phyloP scores from a whole-genome alignment of 2,797 vertebrate species.

The Amphiprion clarkii region DNA sequence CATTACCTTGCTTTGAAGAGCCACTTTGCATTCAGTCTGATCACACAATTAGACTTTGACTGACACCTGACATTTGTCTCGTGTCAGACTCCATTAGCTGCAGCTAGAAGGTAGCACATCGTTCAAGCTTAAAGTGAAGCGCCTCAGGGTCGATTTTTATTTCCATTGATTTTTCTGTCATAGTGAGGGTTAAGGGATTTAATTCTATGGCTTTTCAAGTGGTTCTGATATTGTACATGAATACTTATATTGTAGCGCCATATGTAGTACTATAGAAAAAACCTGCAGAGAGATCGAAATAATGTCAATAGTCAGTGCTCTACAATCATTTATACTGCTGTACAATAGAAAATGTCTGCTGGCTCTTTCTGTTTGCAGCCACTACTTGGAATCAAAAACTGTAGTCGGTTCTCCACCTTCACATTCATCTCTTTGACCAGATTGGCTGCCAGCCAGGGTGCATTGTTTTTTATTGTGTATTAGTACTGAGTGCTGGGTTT shows the following conservation, averaged over 20 bases:
- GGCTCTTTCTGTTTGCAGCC: conserved; percentile 10
- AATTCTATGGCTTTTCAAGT: neutral
- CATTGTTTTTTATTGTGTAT: neutral
- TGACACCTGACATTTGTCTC: conserved; percentile 19
- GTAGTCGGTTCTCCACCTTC: conserved; percentile 7
- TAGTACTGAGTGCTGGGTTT: conserved; percentile 5
- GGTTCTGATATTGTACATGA: neutral
- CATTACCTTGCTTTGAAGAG: neutral
- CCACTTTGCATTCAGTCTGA: neutral
- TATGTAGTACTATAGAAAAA: neutral
- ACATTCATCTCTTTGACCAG: conserved; percentile 18
- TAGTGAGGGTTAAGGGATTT: neutral
- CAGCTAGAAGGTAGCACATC: neutral
- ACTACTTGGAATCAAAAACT: conserved; percentile 18
- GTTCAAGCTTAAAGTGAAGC: neutral
- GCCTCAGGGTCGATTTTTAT: neutral
- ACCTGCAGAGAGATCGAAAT: neutral
- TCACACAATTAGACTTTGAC: neutral
- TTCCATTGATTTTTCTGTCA: neutral
- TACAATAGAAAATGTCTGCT: neutral
- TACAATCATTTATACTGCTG: conserved; percentile 1
- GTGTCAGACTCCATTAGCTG: conserved; percentile 10
- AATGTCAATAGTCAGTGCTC: neutral
- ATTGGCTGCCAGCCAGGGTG: neutral
- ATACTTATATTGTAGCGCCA: neutral